Evolutionary conservation across 1,140 invertebrate species (phyloP).

Genomic region (Pectinophora gossypiella): DNA sequence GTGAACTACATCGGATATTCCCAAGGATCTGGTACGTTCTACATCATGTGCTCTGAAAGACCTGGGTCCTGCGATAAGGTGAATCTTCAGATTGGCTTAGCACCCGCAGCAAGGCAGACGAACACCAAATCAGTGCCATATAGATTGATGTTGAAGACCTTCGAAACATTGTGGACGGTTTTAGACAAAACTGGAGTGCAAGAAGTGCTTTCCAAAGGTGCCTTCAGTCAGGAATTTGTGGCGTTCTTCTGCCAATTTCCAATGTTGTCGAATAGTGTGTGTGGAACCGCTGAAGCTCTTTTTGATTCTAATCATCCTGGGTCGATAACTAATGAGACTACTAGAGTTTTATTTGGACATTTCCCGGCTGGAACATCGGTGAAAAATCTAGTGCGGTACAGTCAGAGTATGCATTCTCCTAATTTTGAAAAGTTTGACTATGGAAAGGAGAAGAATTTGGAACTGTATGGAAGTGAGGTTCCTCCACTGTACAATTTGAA

Average conservation of each 20-base stretch:
- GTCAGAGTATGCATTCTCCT: constrained; percentile 64
- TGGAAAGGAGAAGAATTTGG: constrained; percentile 64
- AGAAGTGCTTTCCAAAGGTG: constrained; percentile 36
- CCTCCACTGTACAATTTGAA: constrained; percentile 74
- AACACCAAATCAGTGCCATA: constrained; percentile 35
- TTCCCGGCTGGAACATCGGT: constrained; percentile 84
- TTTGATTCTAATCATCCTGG: constrained; percentile 23
- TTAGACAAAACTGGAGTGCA: constrained; percentile 18
- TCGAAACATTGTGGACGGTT: constrained; percentile 17
- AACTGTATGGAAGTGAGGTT: constrained; percentile 61
- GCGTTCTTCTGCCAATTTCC: constrained; percentile 33
- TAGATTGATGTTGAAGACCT: constrained; percentile 11
- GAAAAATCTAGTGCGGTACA: constrained; percentile 79
- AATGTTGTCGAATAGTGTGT: constrained; percentile 24
- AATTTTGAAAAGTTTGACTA: constrained; percentile 75
- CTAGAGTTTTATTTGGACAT: constrained; percentile 70
- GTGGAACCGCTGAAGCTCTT: constrained; percentile 20
- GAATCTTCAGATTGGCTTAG: constrained; percentile 37
- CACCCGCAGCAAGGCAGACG: constrained; percentile 40
- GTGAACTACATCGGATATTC: constrained; percentile 79
- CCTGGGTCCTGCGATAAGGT: constrained; percentile 46
- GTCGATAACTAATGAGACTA: constrained; percentile 33
- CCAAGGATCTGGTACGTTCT: constrained; percentile 72
- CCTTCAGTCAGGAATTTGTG: constrained; percentile 28
- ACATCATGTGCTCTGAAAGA: constrained; percentile 52